Conservation (phyloP, 2,113 vertebrate species). For the Chaenogobius annularis region DNA sequence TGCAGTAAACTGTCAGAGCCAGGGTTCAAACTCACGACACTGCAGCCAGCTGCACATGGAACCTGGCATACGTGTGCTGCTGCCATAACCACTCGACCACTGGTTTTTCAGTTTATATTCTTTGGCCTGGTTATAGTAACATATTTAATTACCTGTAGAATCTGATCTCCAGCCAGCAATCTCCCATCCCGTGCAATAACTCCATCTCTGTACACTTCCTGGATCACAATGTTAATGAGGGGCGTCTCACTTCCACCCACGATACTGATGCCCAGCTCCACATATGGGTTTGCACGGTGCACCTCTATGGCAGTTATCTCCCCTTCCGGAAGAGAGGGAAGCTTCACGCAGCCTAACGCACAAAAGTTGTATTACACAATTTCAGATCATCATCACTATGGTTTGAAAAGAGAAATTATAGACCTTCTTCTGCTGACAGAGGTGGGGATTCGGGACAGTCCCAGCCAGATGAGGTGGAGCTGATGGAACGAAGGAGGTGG, state of each 20-base stretch:
- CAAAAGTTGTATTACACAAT: conserved; percentile 26
- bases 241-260: conserved; percentile 98
- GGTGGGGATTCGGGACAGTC: conserved; percentile 76
- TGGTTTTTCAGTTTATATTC: too few relatives aligned
- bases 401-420: conserved; percentile 12
- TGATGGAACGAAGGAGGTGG: conserved; percentile 67
- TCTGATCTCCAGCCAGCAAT: conserved; percentile 96
- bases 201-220: conserved; percentile 96
- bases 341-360: conserved; percentile 78
- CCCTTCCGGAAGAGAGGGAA: conserved; percentile 92
- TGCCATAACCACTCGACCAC: too few relatives aligned
- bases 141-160: conserved; percentile 85
- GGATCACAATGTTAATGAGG: conserved; percentile 97
- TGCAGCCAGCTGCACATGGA: too few relatives aligned
- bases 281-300: conserved; percentile 92
- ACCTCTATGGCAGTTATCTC: conserved; percentile 97
- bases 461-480: conserved; percentile 74
- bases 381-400: conserved; percentile 20
- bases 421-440: conserved; percentile 74
- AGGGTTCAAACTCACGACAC: too few relatives aligned
- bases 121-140: background rate
- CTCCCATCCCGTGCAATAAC: conserved; percentile 94
- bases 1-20: too few relatives aligned
- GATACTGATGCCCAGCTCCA: conserved; percentile 95
- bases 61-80: too few relatives aligned